Percentiles rank a stretch among this genome's conserved stretches.
These are phyloP conservation scores for Amorpha juglandis DNA, from an alignment of 2,888 invertebrate genomes.

Conservation along the genomic window DNA sequence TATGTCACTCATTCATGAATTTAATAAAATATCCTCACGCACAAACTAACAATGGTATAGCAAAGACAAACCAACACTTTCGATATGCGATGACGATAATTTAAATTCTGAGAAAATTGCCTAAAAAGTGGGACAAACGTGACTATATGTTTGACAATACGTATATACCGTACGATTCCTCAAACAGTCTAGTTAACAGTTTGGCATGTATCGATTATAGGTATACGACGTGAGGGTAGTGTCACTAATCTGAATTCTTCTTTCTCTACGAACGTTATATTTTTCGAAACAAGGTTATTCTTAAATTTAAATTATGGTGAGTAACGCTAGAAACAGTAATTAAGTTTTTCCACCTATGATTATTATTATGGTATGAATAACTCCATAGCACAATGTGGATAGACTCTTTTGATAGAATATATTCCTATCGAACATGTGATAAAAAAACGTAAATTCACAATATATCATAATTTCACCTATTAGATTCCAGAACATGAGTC, in stretches of 20 bases:
- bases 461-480: not conserved
- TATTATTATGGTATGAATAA: not conserved
- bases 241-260: not conserved
- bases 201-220: not conserved
- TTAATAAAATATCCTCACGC: constrained; percentile 23
- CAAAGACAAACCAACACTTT: constrained; percentile 18
- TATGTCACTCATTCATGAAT: constrained; percentile 10
- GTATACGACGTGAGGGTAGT: not conserved
- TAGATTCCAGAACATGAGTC: not conserved
- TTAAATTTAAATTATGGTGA: too few relatives aligned
- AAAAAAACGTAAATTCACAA: too few relatives aligned
- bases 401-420: too few relatives aligned
- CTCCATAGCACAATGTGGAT: not conserved
- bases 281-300: not conserved
- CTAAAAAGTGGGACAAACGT: constrained; percentile 28
- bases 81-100: constrained; percentile 11
- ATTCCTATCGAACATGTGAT: not conserved
- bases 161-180: constrained; percentile 18
- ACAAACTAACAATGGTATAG: constrained; percentile 12
- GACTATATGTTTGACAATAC: constrained; percentile 24
- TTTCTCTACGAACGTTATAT: not conserved
- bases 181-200: not conserved
- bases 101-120: constrained; percentile 27
- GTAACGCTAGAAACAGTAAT: not conserved
- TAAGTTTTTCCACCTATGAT: not conserved